Evolutionary conservation across 2,888 invertebrate genomes (phyloP).

Genomic region (Nudaria mundana): DNA sequence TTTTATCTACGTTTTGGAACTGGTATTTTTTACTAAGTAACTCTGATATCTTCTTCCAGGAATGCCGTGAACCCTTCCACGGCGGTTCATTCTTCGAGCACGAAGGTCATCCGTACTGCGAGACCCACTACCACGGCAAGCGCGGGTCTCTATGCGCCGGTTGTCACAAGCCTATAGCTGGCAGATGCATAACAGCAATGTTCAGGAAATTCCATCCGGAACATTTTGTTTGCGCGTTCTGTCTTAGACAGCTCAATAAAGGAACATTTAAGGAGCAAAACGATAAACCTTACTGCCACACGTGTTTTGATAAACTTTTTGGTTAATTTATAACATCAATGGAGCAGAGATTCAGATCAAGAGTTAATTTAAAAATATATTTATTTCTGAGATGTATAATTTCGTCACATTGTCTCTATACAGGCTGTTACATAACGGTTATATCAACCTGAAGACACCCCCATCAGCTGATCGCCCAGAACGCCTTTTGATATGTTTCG

Average conservation of each 20-base stretch:
- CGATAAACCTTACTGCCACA: constrained; percentile 99
- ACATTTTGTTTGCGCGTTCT: constrained; percentile 99
- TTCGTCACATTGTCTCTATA: too few relatives aligned
- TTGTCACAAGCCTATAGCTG: constrained; percentile 98
- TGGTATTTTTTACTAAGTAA: constrained; percentile 2
- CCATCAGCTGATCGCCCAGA: too few relatives aligned
- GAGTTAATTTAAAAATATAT: too few relatives aligned
- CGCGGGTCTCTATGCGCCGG: constrained; percentile 98
- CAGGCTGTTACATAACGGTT: too few relatives aligned
- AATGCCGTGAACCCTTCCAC: constrained; percentile 97
- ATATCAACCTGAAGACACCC: too few relatives aligned
- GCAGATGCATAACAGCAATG: constrained; percentile 99
- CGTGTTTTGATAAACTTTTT: constrained; percentile 98
- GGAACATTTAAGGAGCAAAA: constrained; percentile 99
- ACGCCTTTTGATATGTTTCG: too few relatives aligned
- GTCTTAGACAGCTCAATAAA: constrained; percentile 97
- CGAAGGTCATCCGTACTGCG: constrained; percentile 98
- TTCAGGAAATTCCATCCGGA: constrained; percentile 99
- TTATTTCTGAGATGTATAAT: too few relatives aligned
- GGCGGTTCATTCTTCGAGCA: constrained; percentile 99
- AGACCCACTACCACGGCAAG: constrained; percentile 99
- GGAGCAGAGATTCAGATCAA: too few relatives aligned
- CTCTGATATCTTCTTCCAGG: constrained; percentile 82
- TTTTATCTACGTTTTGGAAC: too few relatives aligned
- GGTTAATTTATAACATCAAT: constrained; percentile 83